Conservation (phyloP, 23 tunicate species). For the Phallusia fumigata region DNA sequence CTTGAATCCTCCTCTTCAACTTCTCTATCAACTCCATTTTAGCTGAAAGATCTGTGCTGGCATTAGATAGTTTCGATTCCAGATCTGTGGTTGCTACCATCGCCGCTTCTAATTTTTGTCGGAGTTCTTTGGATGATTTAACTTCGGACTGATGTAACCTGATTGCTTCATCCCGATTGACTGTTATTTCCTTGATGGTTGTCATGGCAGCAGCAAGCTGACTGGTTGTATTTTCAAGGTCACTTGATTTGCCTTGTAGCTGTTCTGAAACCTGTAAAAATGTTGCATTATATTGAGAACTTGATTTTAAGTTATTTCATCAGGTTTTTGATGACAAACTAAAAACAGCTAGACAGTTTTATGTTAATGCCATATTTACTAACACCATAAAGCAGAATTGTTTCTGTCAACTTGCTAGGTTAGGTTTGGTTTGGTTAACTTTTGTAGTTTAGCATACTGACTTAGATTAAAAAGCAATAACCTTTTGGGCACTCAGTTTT, state of each 20-base stretch:
- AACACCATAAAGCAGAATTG: no score
- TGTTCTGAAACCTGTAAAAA: conserved; percentile 28
- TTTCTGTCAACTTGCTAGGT: no score
- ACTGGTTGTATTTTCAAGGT: conserved; percentile 35
- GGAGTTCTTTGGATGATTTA: neutral
- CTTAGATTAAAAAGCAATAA: neutral
- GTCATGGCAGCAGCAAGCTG: conserved; percentile 31
- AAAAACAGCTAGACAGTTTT: no score
- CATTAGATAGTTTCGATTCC: neutral
- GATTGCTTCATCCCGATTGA: conserved; percentile 33
- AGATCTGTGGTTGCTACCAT: neutral
- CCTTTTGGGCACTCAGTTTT: conserved; percentile 19
- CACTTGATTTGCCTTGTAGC: conserved; percentile 47
- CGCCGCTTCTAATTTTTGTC: conserved; percentile 11
- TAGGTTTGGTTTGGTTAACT: no score
- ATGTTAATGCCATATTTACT: no score
- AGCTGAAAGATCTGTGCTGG: neutral
- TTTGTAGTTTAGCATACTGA: no score
- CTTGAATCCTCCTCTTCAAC: neutral
- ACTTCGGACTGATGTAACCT: conserved; percentile 18
- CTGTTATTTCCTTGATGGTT: conserved; percentile 19
- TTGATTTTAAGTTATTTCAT: no score
- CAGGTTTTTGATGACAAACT: no score
- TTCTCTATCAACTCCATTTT: neutral
- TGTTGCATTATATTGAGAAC: no score